Conservation (phyloP, 2,888 invertebrate species). For the Tortrix viridana region DNA sequence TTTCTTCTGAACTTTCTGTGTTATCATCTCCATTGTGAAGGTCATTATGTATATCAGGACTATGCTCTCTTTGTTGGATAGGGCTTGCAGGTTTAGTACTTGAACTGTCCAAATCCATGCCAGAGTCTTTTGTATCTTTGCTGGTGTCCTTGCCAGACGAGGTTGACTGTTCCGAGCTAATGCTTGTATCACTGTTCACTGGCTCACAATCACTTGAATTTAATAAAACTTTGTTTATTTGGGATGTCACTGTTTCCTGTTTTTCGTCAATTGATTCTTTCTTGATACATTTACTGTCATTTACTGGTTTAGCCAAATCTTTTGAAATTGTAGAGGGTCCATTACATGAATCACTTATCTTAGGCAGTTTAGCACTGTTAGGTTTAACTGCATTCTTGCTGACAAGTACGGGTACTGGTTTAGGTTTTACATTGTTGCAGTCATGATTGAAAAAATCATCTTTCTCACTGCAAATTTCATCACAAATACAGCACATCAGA, state of each 20-base stretch:
- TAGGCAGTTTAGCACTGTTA: slow-evolving; percentile 62
- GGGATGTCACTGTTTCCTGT: slow-evolving; percentile 55
- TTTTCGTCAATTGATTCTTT: slow-evolving; percentile 61
- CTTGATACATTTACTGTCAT: slow-evolving; percentile 52
- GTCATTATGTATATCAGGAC: slow-evolving; percentile 47
- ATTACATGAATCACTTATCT: slow-evolving; percentile 64
- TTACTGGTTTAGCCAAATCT: slow-evolving; percentile 52
- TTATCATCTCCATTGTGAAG: slow-evolving; percentile 70
- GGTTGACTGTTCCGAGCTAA: slow-evolving; percentile 58
- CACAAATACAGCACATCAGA: slow-evolving; percentile 92
- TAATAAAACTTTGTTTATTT: slow-evolving; percentile 52
- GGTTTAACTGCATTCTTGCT: slow-evolving; percentile 73
- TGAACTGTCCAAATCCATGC: slow-evolving; percentile 60
- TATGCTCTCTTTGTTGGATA: slow-evolving; percentile 47
- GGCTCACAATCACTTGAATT: slow-evolving; percentile 54
- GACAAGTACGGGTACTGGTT: slow-evolving; percentile 78
- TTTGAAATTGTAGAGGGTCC: slow-evolving; percentile 58
- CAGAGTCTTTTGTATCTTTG: slow-evolving; percentile 57
- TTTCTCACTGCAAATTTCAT: slow-evolving; percentile 89
- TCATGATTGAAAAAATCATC: slow-evolving; percentile 91
- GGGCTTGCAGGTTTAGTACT: slow-evolving; percentile 57
- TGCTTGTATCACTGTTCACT: slow-evolving; percentile 61
- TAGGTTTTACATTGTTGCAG: slow-evolving; percentile 83
- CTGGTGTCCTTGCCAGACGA: slow-evolving; percentile 60
- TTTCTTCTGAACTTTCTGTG: slow-evolving; percentile 65